Evolutionary conservation across 1,140 invertebrate species (phyloP), one percentile per base, ranked within the genome.

Genomic region (Sitobion miscanthi): DNA sequence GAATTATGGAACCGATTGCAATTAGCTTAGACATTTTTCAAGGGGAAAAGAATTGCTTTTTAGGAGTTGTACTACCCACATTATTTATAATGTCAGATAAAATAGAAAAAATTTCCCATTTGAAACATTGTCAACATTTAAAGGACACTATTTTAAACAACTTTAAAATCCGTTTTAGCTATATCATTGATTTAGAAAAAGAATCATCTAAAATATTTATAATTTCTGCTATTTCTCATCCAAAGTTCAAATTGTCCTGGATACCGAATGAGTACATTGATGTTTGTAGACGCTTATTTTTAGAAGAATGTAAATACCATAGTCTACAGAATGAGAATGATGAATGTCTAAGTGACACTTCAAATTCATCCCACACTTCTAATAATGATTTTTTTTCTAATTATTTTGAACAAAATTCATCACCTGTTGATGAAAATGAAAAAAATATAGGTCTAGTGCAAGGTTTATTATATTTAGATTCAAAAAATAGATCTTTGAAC

Each of bases 391-490:
- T 87, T 87, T 87, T 87, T 87, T 9, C 49, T 49, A 49, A 88
- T 88, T 30, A 49, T 49, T 88, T 14, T n/a, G 11, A 47, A 52
- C 25, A 47, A 88, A 11, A 49, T 69, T 69, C 21, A n/a, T 69
- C 5, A 25, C 62, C 62, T 25, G 25, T 69, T 88, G 52, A 52
- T n/a, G 35, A 35, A 88, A 8, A 52, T 52, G 25, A 35, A 88
- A 88, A 52, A 14, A 49, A 49, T 52, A n/a, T 30, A n/a, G 20
- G 49, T 52, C 17, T 83, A 35, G 45, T 87, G 21, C 23, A 88
- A 52, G 86, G 9, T 4, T 52, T 88, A 88, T 49, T n/a, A n/a
- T 88, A 35, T 88, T 88, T 88, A n/a, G 35, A 88, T 52, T n/a
- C 25, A 49, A 88, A 88, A 52, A 88, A 88, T 6, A 49, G n/a